These are phyloP conservation scores for Phaedon cochleariae DNA, from an alignment of 2,888 invertebrate genomes.

Conservation along the genomic window DNA sequence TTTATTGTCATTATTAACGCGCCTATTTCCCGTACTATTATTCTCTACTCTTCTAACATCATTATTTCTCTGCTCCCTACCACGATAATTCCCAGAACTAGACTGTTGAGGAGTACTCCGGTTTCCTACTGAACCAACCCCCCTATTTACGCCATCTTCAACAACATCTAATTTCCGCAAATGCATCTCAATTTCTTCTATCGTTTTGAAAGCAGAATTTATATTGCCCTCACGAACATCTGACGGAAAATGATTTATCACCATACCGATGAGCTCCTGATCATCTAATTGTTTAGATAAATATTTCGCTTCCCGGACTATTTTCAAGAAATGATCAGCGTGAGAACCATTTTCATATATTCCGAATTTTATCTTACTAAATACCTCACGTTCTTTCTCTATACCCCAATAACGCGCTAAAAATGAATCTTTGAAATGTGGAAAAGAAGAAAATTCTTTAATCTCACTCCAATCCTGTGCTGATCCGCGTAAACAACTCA, in stretches of 20 bases:
- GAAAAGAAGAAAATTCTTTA: conserved; percentile 22
- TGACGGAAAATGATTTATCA: conserved; percentile 20
- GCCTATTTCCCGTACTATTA: no score
- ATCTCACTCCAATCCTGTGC: conserved; percentile 26
- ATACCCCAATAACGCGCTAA: conserved; percentile 23
- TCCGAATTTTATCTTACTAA: conserved; percentile 24
- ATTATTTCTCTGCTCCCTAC: no score
- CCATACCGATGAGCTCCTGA: conserved; percentile 17
- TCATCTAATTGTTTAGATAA: conserved; percentile 13
- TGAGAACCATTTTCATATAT: conserved; percentile 22
- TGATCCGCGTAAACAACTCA: conserved; percentile 23
- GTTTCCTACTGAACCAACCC: no score
- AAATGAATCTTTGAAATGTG: conserved; percentile 21
- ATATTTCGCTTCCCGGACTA: conserved; percentile 20
- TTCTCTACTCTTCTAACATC: no score
- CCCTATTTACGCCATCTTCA: conserved; percentile 14
- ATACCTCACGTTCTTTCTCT: conserved; percentile 23
- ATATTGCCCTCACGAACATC: conserved; percentile 27
- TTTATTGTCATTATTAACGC: no score
- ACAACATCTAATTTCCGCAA: conserved; percentile 20
- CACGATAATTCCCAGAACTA: no score
- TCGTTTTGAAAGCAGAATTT: conserved; percentile 16
- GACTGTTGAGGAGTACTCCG: no score
- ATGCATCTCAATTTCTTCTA: conserved; percentile 26
- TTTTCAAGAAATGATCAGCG: conserved; percentile 30